These are phyloP conservation scores for Notarius quadriscutis DNA, from an alignment of 2,113 vertebrate genomes.

Conservation along the genomic window DNA sequence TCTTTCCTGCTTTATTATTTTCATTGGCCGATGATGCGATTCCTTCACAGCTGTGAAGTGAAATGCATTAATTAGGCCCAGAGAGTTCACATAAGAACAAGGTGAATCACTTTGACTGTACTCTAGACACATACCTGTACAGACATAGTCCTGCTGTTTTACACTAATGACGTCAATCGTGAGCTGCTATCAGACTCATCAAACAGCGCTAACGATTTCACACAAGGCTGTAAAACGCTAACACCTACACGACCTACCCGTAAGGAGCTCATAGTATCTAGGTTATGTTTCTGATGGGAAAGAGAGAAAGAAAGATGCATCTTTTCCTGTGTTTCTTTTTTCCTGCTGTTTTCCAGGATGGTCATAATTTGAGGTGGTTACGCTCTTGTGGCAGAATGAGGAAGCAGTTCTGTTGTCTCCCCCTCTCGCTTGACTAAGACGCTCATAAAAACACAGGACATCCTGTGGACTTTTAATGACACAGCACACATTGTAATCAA, in stretches of 20 bases:
- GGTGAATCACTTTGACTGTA: slow-evolving; percentile 65
- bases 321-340: slow-evolving; percentile 58
- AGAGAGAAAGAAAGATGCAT: slow-evolving; percentile 39
- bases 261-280: slow-evolving; percentile 21
- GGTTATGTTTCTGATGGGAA: slow-evolving; percentile 36
- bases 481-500: slow-evolving; percentile 68
- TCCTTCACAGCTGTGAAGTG: slow-evolving; percentile 46
- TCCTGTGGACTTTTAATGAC: slow-evolving; percentile 71
- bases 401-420: slow-evolving; percentile 60
- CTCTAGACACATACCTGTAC: slow-evolving; percentile 60
- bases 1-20: slow-evolving; percentile 48
- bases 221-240: slow-evolving; percentile 58
- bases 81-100: slow-evolving; percentile 48
- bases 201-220: slow-evolving; percentile 45
- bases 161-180: slow-evolving; percentile 60
- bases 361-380: slow-evolving; percentile 58
- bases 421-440: slow-evolving; percentile 63
- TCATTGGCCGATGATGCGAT: slow-evolving; percentile 33
- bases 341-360: slow-evolving; percentile 60
- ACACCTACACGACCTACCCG: slow-evolving; percentile 30
- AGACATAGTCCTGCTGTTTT: slow-evolving; percentile 55
- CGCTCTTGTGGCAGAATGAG: slow-evolving; percentile 61
- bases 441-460: slow-evolving; percentile 71
- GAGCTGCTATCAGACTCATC: slow-evolving; percentile 57
- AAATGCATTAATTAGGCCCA: slow-evolving; percentile 39